Base-by-base conservation (phyloP, 2,888 invertebrate species). In the Papilio protenor region DNA sequence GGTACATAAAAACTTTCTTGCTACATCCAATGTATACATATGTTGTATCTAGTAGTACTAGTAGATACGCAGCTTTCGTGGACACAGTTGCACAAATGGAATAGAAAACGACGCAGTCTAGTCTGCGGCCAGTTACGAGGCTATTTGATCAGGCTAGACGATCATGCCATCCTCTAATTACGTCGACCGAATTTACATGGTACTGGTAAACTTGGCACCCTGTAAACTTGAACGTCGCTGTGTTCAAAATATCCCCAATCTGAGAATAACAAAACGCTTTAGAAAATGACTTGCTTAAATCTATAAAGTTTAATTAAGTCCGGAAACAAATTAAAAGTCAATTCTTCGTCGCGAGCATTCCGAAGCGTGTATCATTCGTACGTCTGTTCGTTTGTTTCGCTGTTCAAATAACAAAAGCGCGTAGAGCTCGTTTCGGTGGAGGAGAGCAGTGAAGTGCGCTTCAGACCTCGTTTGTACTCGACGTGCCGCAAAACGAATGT, bases 331-430 rank as follows among this genome's bases (percentile, higher is more conserved):
- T 81, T 81, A 83, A 79, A 82, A 80, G 82, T 77, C 80, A 78
- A 71, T 79, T 81, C 81, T 80, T 81, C 81, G 85, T 85, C 81
- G 81, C 82, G 83, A 81, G 81, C 85, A 85, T 84, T 85, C 85
- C 76, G 81, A 81, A 83, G 84, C 81, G 83, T 81, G 81, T 86
- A 84, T 81, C 82, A 84, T 81, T 81, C 79, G 76, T 80, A 81
- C 88, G 87, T 89, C 85, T 85, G 86, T 89, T 87, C 88, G 88
- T 89, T 91, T 91, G 90, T 90, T 91, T 87, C 88, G 88, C 86
- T 89, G 89, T 91, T 91, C 88, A 92, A 92, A 92, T 87, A 90
- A 91, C 89, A 90, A 89, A 88, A 90, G 89, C 85, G 87, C 87
- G 87, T 86, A 90, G 88, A 87, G 88, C 87, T 88, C 87, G 88